These are phyloP conservation scores for Aviceda subcristata DNA, from an alignment of 2,113 vertebrate genomes.

Conservation along the genomic window DNA sequence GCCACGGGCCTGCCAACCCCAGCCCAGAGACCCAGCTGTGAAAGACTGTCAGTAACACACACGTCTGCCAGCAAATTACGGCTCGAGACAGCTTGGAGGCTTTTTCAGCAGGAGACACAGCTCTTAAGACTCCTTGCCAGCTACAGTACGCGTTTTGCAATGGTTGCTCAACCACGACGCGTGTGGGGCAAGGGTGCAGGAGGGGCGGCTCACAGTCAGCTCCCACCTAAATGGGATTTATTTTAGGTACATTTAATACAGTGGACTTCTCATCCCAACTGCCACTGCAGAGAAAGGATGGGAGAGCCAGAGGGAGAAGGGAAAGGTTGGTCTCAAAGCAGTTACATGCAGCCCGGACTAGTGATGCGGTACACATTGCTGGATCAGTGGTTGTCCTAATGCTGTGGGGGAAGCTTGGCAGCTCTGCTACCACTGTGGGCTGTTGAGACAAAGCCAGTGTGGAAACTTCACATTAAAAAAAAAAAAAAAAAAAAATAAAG, in stretches of 20 bases:
- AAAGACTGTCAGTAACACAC: conserved; percentile 33
- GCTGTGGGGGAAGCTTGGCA: conserved; percentile 53
- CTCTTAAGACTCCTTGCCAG: conserved; percentile 22
- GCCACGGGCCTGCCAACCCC: not conserved
- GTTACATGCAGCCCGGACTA: not conserved
- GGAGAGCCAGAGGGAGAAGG: not conserved
- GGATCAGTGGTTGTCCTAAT: conserved; percentile 35
- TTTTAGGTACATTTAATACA: not conserved
- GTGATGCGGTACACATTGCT: not conserved
- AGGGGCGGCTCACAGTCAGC: not conserved
- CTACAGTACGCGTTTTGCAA: not conserved
- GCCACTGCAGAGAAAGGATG: not conserved
- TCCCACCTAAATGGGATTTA: not conserved
- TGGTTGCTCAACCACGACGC: not conserved
- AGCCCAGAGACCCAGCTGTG: conserved; percentile 45
- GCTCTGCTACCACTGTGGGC: conserved; percentile 14
- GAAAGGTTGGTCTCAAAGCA: conserved; percentile 3
- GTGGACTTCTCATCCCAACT: not conserved
- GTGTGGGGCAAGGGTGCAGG: not conserved
- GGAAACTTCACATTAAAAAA: conserved; percentile 26
- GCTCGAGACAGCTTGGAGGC: not conserved
- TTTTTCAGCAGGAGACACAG: conserved; percentile 17
- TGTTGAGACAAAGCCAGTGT: conserved; percentile 53
- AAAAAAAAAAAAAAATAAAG: not conserved
- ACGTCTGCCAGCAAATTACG: conserved; percentile 52